Evolutionary conservation across 53 echinoderm and acorn worm genomes (phyloP).

Genomic region (Apostichopus leukothele): DNA sequence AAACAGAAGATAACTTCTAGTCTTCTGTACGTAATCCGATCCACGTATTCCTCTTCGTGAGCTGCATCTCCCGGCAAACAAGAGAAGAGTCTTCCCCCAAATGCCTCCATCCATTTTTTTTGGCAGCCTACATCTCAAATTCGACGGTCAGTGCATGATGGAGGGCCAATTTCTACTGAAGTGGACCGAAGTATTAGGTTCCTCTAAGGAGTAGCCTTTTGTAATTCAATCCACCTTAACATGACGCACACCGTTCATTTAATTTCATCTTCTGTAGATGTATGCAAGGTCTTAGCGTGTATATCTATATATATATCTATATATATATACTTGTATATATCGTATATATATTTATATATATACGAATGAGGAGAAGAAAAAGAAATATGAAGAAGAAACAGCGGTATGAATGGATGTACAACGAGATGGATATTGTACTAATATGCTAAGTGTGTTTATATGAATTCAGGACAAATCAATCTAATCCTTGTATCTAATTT

Average conservation of each 20-base stretch:
- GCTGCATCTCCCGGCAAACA: conserved; percentile 31
- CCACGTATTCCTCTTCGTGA: conserved; percentile 24
- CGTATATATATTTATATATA: no score
- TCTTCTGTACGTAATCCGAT: conserved; percentile 29
- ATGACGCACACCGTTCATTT: conserved; percentile 45
- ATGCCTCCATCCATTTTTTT: conserved; percentile 42
- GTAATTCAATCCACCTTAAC: conserved; percentile 43
- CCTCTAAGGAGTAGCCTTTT: conserved; percentile 37
- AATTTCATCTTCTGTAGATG: conserved; percentile 29
- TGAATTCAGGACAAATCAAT: conserved; percentile 42
- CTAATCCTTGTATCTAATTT: conserved; percentile 16
- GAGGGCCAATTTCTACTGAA: conserved; percentile 42
- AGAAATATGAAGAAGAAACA: not conserved
- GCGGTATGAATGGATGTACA: not conserved
- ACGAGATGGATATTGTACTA: not conserved
- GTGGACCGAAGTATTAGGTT: conserved; percentile 46
- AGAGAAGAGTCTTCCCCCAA: conserved; percentile 20
- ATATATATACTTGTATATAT: no score
- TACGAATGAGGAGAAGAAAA: not conserved
- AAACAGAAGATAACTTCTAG: conserved; percentile 14
- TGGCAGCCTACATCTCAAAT: conserved; percentile 39
- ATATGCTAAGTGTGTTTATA: conserved; percentile 34
- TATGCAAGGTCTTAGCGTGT: no score
- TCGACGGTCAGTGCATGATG: conserved; percentile 40
- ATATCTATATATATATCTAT: no score